Percentiles rank a stretch among this genome's conserved stretches.
phyloP scores from a whole-genome alignment of 2,888 invertebrate species.

The Tipula helvola region DNA sequence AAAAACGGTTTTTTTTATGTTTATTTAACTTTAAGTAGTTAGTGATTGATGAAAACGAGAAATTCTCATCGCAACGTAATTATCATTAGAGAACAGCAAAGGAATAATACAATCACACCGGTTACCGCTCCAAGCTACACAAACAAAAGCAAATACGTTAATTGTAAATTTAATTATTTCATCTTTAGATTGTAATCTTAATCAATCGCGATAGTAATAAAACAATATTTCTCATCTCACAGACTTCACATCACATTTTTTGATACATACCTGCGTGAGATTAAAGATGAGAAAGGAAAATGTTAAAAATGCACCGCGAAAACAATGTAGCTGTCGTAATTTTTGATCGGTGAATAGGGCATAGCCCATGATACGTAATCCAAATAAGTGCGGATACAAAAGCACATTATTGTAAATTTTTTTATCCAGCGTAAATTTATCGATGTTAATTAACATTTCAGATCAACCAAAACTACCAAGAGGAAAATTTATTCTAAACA shows the following conservation, averaged over 20 bases:
- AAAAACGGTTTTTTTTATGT: neutral
- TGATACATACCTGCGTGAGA: conserved; percentile 12
- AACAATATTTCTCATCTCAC: neutral
- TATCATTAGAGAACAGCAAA: neutral
- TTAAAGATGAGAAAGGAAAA: conserved; percentile 12
- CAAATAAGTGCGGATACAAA: conserved; percentile 6
- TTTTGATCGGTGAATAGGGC: conserved; percentile 11
- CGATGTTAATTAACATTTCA: neutral
- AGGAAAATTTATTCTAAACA: neutral
- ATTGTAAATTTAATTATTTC: neutral
- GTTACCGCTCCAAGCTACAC: too few relatives aligned
- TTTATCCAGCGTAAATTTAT: conserved; percentile 5
- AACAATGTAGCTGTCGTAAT: neutral
- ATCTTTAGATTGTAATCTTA: neutral
- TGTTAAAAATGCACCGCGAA: conserved; percentile 10
- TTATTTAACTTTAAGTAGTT: neutral
- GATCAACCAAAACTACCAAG: neutral
- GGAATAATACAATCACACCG: neutral
- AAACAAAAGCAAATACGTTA: neutral
- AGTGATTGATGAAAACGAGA: neutral
- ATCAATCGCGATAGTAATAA: neutral
- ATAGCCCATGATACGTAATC: conserved; percentile 10
- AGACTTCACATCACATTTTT: too few relatives aligned
- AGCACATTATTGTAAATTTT: conserved; percentile 8
- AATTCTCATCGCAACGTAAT: neutral